Evolutionary conservation across 2,797 vertebrate species (phyloP), one percentile per base, ranked within the genome.

Genomic region (Craterocephalus amniculus): DNA sequence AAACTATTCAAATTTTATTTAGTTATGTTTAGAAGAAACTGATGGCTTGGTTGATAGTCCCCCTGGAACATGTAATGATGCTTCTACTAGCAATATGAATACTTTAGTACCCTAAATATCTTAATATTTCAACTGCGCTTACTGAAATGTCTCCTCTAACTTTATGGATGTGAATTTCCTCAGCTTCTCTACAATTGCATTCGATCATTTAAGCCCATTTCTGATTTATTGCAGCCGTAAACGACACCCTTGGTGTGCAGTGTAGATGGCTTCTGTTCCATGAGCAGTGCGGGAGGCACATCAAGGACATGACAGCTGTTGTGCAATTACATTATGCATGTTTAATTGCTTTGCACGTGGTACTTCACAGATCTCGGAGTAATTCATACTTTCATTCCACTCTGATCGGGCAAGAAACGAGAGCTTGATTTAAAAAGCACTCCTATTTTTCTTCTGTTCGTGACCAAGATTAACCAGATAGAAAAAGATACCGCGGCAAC

Each of bases 301-400:
- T 62, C 38, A 62, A 79, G 61, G 76, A 68, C 70, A 55, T 65
- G 55, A 59, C 74, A 86, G 67, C 27, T 51, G 67, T 74, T 74
- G 62, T 72, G 55, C 45, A 70, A 36, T 78, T 64, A 58, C 57
- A 73, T 82, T 69, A 72, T 72, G 55, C 61, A 38, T 51, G 60
- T 65, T 14, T 76, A 66, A 66, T 77, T 70, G 22, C 67, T 63
- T 78, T 54, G 62, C 61, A 22, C 18, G 0, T 70, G n/a, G 40
- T 71, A 14, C 75, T 87, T 72, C 49, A 59, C 60, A 69, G 20
- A 72, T 52, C 29, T 61, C 58, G 61, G 58, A 29, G 24, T 66
- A 20, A 34, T 78, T 74, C 61, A 63, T 10, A 45, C 58, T 78
- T 74, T 64, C 13, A 66, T 65, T 45, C 32, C 36, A 62, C 40